Conservation (phyloP, 2,888 invertebrate species). For the Invenusta paracnida region DNA sequence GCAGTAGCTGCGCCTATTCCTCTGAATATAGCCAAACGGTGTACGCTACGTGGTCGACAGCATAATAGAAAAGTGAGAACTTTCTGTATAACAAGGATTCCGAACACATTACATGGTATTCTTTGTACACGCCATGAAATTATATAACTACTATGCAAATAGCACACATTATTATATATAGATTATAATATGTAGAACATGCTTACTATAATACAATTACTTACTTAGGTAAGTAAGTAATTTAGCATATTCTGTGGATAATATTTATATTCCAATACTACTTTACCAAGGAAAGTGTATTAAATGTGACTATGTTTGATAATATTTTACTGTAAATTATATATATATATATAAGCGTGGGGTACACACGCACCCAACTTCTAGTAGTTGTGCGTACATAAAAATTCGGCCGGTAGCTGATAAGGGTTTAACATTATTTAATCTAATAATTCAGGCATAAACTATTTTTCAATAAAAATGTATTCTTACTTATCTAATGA, state of each 20-base stretch:
- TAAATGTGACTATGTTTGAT: not conserved
- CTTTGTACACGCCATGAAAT: not conserved
- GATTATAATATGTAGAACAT: not conserved
- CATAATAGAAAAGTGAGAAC: not conserved
- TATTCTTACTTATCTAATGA: no score
- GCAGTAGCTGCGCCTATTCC: not conserved
- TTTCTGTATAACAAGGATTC: not conserved
- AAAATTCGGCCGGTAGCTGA: not conserved
- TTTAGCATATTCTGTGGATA: not conserved
- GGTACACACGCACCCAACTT: not conserved
- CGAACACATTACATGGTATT: not conserved
- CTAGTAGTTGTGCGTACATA: not conserved
- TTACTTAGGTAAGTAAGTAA: no score
- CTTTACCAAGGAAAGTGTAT: not conserved
- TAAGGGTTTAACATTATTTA: no score
- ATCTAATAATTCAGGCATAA: no score
- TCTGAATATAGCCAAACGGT: not conserved
- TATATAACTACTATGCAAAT: not conserved
- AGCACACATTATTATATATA: not conserved
- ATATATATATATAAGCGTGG: not conserved
- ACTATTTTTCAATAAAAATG: no score
- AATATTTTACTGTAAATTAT: not conserved
- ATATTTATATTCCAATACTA: not conserved
- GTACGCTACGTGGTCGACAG: not conserved
- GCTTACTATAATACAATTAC: not conserved